Evolutionary conservation across 2,888 invertebrate genomes (phyloP), one percentile per base, ranked within the genome.

Genomic region (Agriopis leucophaearia): DNA sequence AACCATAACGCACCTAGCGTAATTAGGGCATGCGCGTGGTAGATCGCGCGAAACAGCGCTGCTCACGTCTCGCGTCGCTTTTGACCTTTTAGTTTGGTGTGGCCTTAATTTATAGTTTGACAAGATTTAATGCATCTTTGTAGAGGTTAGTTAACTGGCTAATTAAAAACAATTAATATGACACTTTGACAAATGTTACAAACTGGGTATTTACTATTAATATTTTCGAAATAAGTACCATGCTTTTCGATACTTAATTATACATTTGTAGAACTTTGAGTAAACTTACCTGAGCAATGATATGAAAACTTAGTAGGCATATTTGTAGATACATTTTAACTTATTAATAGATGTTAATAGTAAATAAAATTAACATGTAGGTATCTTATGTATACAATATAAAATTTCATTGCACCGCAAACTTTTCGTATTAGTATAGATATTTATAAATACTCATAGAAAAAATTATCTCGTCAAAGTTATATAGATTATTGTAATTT

Each of bases 41-140:
- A 44, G 44, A n/a, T 13, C 27, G 27, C 27, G 27, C 27, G 27
- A 27, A 27, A 27, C n/a, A n/a, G n/a, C 15, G 18, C 10, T 18
- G 48, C 18, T 16, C 47, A 16, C 47, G 18, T 27, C 9, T 8
- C 27, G 12, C 10, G 3, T 10, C 8, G 16, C 4, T 15, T 27
- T n/a, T 15, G 15, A 16, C n/a, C 9, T 55, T 27, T 18, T 42
- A 42, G 40, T 42, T 44, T 13, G 18, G 8, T 16, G 18, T 16
- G 42, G 18, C n/a, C 55, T 13, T 18, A 27, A 18, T 18, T n/a
- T 27, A 54, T 40, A 59, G 12, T 42, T 50, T 45, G 13, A 56
- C 52, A 52, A 65, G 42, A 45, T 45, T 61, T n/a, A 16, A 50
- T 27, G 27, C 60, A 45, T 61, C 60, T 18, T 45, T 45, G 48